Conservation (phyloP, 1,140 invertebrate genomes). For the Mycetomoellerius zeteki region DNA sequence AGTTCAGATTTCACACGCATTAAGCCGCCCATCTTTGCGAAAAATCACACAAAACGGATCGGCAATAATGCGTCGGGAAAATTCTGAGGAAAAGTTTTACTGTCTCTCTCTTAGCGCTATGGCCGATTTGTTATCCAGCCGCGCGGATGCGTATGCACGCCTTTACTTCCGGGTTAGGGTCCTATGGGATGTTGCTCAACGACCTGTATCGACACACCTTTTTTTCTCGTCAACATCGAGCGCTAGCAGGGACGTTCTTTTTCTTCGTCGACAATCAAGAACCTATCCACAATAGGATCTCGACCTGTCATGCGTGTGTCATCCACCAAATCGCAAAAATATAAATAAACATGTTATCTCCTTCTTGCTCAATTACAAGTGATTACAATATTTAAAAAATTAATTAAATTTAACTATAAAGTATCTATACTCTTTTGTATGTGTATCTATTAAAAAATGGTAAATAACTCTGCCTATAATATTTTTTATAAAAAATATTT, state of each 20-base stretch:
- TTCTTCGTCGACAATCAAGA: constrained; percentile 77
- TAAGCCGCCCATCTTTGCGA: constrained; percentile 60
- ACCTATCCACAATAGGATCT: constrained; percentile 64
- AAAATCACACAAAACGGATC: constrained; percentile 68
- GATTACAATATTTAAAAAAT: background rate
- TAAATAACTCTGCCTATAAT: background rate
- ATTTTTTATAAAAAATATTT: constrained; percentile 1
- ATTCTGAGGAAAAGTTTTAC: constrained; percentile 82
- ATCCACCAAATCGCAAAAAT: constrained; percentile 27
- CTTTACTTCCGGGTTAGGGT: constrained; percentile 83
- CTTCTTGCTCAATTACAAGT: background rate
- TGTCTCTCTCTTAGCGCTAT: constrained; percentile 82
- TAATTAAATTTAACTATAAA: constrained; percentile 9
- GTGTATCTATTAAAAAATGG: background rate
- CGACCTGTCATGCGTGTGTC: constrained; percentile 42
- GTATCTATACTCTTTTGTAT: background rate
- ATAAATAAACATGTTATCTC: background rate
- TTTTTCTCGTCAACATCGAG: constrained; percentile 72
- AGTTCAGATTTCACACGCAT: constrained; percentile 56
- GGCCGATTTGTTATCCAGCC: constrained; percentile 85
- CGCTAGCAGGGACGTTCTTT: constrained; percentile 70
- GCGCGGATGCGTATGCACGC: constrained; percentile 84
- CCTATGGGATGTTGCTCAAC: constrained; percentile 75
- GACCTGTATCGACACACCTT: constrained; percentile 77
- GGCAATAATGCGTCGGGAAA: constrained; percentile 78